Conservation (phyloP, 2,888 invertebrate genomes). For the Ellobium chinense region DNA sequence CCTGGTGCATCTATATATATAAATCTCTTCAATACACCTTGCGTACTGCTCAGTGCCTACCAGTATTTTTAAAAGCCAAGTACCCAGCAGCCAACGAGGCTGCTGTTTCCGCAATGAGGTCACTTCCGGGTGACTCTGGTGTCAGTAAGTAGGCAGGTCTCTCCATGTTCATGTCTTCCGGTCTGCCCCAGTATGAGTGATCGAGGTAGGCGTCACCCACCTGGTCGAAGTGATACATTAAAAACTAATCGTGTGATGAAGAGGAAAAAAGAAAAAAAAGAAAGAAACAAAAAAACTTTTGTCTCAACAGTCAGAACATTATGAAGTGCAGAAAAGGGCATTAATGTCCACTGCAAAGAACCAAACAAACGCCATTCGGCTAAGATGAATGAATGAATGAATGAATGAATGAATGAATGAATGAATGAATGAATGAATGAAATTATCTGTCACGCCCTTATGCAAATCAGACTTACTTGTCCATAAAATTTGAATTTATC, state of each 20-base stretch:
- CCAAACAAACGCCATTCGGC: no score
- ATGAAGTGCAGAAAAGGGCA: no score
- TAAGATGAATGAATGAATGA: no score
- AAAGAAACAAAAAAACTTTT: not conserved
- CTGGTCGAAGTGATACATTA: constrained; percentile 53
- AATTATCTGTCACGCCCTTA: no score
- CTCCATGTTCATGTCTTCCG: constrained; percentile 82
- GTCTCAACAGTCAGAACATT: not conserved
- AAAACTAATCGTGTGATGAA: not conserved
- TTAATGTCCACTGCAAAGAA: no score
- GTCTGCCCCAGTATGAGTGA: constrained; percentile 83
- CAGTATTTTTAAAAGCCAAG: constrained; percentile 61
- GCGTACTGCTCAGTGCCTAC: no score
- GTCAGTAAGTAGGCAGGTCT: constrained; percentile 83
- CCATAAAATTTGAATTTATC: constrained; percentile 64
- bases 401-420: no score
- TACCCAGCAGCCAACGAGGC: constrained; percentile 80
- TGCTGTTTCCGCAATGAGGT: constrained; percentile 83
- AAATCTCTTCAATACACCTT: not conserved
- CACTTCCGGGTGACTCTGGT: constrained; percentile 82
- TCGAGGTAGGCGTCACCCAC: constrained; percentile 80
- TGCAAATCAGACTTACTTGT: constrained; percentile 63
- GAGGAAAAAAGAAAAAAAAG: not conserved
- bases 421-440: no score
- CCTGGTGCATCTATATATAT: no score